Percentiles rank a stretch among this genome's conserved stretches.
Conservation (phyloP, 1,140 invertebrate genomes). For the Macrobrachium nipponense region DNA sequence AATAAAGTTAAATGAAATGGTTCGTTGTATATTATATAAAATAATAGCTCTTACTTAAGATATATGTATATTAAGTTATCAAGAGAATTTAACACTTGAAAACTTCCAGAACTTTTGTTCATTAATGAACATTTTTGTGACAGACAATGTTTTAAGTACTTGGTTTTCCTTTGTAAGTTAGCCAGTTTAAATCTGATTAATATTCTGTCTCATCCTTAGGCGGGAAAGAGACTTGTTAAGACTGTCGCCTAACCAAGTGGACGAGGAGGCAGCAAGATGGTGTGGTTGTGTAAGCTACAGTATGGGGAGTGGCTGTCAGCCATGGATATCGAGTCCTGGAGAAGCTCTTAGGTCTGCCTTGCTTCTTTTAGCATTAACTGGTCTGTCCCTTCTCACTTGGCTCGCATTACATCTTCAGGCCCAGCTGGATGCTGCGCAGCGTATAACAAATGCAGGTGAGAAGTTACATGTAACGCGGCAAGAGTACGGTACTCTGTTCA, state of each 20-base stretch:
- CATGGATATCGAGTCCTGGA: conserved; percentile 17
- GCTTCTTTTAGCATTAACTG: conserved; percentile 36
- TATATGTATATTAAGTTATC: no score
- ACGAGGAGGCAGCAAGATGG: conserved; percentile 32
- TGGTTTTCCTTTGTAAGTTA: no score
- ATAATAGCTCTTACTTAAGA: no score
- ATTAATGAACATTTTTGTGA: no score
- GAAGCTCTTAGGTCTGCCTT: conserved; percentile 43
- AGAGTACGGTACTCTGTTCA: not conserved
- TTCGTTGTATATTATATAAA: no score
- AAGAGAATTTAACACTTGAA: no score
- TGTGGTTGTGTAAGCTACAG: conserved; percentile 41
- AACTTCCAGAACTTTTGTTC: no score
- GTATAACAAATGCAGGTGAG: conserved; percentile 34
- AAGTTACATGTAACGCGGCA: not conserved
- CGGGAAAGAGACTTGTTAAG: conserved; percentile 46
- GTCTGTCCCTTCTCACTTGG: conserved; percentile 51
- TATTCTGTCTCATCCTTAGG: conserved; percentile 2
- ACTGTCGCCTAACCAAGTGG: conserved; percentile 30
- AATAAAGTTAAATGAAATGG: no score
- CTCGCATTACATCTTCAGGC: conserved; percentile 47
- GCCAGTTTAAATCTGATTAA: no score
- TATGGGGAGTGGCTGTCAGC: conserved; percentile 26
- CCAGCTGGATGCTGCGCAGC: conserved; percentile 38
- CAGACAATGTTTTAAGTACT: no score